Base-by-base conservation (phyloP, 2,797 vertebrate genomes). In the Paratrypauchen microcephalus region DNA sequence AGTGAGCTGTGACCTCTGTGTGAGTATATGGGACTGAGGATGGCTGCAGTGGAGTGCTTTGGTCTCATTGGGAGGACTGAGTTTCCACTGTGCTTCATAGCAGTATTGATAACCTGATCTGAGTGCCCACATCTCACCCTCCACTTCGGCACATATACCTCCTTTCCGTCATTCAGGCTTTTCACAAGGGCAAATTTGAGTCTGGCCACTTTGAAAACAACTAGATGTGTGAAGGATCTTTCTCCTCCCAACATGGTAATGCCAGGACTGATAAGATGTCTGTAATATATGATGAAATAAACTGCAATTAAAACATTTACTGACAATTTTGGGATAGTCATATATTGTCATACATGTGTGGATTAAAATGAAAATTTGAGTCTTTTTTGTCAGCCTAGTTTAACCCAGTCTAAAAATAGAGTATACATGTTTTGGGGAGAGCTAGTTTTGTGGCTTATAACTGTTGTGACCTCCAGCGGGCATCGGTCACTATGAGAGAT, bases 21-120 rank as follows among this genome's bases (percentile, higher is more conserved):
- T 70, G 32, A 62, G 45, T 67, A 56, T 7, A 28, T 77, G 69
- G 54, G 86, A 80, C 60, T 80, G 67, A 16, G 82, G 82, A 81
- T 81, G 75, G 81, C 80, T 85, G 85, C 82, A 75, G 86, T 68
- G 76, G 76, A 84, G 78, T 78, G 76, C 78, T 59, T 4, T 3
- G 54, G 78, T 86, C 88, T 90, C 90, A 36, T 41, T 84, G 92
- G 89, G 89, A 82, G 84, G 91, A 88, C 85, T 75, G 82, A 79
- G 82, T 93, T 92, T 86, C 91, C 76, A 66, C 83, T 73, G 81
- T 69, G 73, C 77, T 86, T 73, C 77, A 70, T 80, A 71, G 74
- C 81, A 70, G 66, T 88, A 87, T 87, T 71, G 76, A 87, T 83
- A 90, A 89, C 80, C 77, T 72, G 88, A 93, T 89, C 76, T 72